Evolutionary conservation across 2,113 vertebrate genomes (phyloP), one percentile per base, ranked within the genome.

Genomic region (Sebastes fasciatus): DNA sequence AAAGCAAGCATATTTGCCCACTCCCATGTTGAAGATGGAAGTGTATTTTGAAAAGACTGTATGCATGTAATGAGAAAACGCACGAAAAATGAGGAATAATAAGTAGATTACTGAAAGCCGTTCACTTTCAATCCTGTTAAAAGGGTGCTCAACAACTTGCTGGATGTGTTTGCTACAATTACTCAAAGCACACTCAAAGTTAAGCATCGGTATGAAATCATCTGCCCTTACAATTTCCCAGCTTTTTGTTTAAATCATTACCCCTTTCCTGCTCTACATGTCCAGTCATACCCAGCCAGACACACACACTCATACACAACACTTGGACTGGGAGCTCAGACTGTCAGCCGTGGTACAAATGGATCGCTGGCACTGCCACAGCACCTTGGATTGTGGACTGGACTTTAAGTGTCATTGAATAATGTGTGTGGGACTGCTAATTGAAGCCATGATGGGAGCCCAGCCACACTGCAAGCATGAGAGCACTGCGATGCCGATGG

Each of bases 361-460:
- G 72, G 78, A 73, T 81, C 19, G 9, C 60, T 80, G 69, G 42
- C 73, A 42, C 77, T 43, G 17, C 21, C 6, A 81, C 46, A 54
- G 69, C 52, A 74, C 74, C n/a, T 77, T 76, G 61, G 60, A 57
- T 45, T 74, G 54, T 71, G 49, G 69, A 82, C 58, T 68, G 46
- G 71, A 82, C 17, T 52, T 34, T 34, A 64, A 85, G 79, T 88
- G 80, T 66, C 70, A 62, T 51, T 84, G 80, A 78, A 80, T 75
- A 79, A 76, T 73, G 54, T 74, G 46, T 45, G 21, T 57, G 26
- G 45, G 42, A 21, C 43, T 46, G 72, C 67, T 76, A 78, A 81
- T 65, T 85, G 77, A 84, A 45, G 73, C 48, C 26, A 49, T 85
- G 62, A 74, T 8, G 26, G 48, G n/a, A 68, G 73, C 48, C 17